Evolutionary conservation across 2,797 vertebrate genomes (phyloP).

Genomic region (Channa striata): DNA sequence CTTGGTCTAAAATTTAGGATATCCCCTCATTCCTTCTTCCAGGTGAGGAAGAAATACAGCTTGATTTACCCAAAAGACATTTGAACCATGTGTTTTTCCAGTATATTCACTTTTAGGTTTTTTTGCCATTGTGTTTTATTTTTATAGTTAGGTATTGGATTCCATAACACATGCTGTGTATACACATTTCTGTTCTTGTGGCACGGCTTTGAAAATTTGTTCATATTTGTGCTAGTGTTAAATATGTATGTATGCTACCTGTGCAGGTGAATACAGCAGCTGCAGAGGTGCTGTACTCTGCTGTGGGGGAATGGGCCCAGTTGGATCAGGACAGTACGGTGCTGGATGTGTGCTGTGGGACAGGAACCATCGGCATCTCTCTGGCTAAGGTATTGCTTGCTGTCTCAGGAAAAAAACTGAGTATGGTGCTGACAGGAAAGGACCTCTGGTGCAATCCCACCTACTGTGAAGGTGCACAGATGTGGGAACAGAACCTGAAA

Average conservation of each 20-base stretch:
- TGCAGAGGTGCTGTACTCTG: constrained; percentile 92
- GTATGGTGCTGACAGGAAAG: too few species aligned
- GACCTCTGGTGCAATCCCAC: too few species aligned
- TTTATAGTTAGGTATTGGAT: too few species aligned
- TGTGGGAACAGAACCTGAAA: too few species aligned
- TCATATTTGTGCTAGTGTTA: background rate
- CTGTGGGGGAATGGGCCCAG: constrained; percentile 94
- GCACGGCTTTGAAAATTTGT: background rate
- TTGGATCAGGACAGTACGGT: constrained; percentile 89
- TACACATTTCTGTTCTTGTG: background rate
- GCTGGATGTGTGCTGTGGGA: constrained; percentile 96
- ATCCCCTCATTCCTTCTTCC: constrained; percentile 98
- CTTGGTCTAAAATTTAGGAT: constrained; percentile 94
- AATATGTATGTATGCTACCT: background rate
- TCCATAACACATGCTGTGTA: background rate
- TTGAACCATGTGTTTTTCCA: background rate
- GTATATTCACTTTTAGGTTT: background rate
- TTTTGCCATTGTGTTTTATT: background rate
- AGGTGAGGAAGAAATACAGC: constrained; percentile 77
- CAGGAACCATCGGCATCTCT: constrained; percentile 96
- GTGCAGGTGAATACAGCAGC: constrained; percentile 93
- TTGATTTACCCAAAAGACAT: background rate
- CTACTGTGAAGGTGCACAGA: too few species aligned
- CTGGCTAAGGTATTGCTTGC: constrained; percentile 88
- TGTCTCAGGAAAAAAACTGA: background rate